Evolutionary conservation across 2,888 invertebrate species (phyloP).

Genomic region (Andrena flavipes): DNA sequence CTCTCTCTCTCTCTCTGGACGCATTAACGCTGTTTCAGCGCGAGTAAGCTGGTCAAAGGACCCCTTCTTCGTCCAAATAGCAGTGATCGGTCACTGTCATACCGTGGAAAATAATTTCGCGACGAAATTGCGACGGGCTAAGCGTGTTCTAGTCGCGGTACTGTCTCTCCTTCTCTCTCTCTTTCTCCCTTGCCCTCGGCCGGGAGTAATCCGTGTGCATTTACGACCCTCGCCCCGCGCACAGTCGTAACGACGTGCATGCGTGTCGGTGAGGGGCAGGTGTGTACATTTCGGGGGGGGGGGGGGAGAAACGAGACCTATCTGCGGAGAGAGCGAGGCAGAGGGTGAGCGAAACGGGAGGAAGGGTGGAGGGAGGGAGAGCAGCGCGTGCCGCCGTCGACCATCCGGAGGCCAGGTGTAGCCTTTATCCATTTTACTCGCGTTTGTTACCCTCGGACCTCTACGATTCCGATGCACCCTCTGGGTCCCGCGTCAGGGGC

Average conservation of each 20-base stretch:
- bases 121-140: slow-evolving; percentile 25
- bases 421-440: slow-evolving; percentile 82
- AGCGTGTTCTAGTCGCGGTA: slow-evolving; percentile 41
- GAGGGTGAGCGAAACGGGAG: slow-evolving; percentile 54
- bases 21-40: slow-evolving; percentile 28
- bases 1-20: too few species aligned
- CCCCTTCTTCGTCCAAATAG: slow-evolving; percentile 38
- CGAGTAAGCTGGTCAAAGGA: slow-evolving; percentile 9
- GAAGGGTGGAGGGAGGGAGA: slow-evolving; percentile 54
- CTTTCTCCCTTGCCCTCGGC: slow-evolving; percentile 66
- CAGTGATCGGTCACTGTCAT: slow-evolving; percentile 37
- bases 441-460: slow-evolving; percentile 77
- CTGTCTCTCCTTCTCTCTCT: slow-evolving; percentile 28
- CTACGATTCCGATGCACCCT: slow-evolving; percentile 76
- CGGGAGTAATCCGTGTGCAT: slow-evolving; percentile 79
- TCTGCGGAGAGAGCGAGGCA: slow-evolving; percentile 54
- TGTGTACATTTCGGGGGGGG: slow-evolving; percentile 72
- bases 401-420: slow-evolving; percentile 84
- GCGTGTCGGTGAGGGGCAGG: slow-evolving; percentile 76
- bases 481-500: slow-evolving; percentile 72
- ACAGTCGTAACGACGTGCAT: slow-evolving; percentile 73
- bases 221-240: slow-evolving; percentile 78
- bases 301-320: slow-evolving; percentile 66
- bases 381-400: slow-evolving; percentile 79
- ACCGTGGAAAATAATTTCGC: slow-evolving; percentile 36